Evolutionary conservation across 1,140 invertebrate genomes (phyloP), one percentile per base, ranked within the genome.

Genomic region (Rhizoglyphus robini): DNA sequence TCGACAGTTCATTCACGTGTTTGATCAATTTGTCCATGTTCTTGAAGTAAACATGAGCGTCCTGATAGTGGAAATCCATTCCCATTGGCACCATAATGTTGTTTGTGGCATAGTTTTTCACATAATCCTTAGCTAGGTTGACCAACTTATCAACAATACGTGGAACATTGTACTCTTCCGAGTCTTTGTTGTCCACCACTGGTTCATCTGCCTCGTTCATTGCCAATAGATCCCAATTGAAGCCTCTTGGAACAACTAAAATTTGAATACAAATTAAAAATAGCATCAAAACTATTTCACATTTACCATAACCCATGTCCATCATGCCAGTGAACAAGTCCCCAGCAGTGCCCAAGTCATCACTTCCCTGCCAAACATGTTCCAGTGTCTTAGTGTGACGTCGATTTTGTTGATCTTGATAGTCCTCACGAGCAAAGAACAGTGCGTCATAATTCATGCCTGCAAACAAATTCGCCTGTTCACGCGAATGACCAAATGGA

Each of bases 21-120:
- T 83, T 81, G 74, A 89, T 88, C 3, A 89, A 75, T 75, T 84
- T 84, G 74, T 96, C 91, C 73, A 96, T 72, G 74, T 95, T 95
- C 68, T 81, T 84, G 73, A 82, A 96, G 83, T 87, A 91, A 70
- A 82, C 81, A 68, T 84, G 77, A 1, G 92, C 90, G 31, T 63
- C 41, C n/a, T 51, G 13, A 58, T 69, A 69, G n/a, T 68, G 48
- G 47, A 69, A 69, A 58, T 69, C 68, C 0, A 11, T 25, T 3
- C 68, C 68, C 65, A 69, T 67, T 18, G 68, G 59, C 3, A 65
- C 8, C 32, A 68, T 67, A 32, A 69, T 5, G 34, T 69, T 20
- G 34, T 65, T 69, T 15, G 65, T 69, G 20, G 8, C 25, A 30
- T 67, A 67, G 13, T 61, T 34, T 1, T 46, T 4, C 1, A 2